These are phyloP conservation scores for Miniopterus natalensis DNA, from an alignment of 2,113 vertebrate genomes.

Conservation along the genomic window DNA sequence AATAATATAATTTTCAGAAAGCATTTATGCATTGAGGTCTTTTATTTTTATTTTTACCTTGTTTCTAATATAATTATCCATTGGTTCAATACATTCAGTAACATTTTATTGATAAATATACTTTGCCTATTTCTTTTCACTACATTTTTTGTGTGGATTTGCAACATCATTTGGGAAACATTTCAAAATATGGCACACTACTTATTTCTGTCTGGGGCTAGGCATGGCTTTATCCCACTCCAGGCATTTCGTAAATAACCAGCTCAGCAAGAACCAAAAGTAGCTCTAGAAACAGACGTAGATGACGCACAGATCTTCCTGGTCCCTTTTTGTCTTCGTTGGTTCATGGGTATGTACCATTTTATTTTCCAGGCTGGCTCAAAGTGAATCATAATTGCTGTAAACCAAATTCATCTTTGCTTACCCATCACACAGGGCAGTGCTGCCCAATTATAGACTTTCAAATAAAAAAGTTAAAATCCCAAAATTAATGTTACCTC, in stretches of 20 bases:
- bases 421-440: neutral
- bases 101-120: neutral
- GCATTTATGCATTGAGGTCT: neutral
- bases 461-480: neutral
- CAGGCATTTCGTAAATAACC: neutral
- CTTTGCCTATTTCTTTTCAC: neutral
- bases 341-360: neutral
- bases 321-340: neutral
- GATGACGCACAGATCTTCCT: neutral
- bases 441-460: neutral
- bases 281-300: neutral
- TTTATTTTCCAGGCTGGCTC: constrained; percentile 35
- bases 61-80: neutral
- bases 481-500: neutral
- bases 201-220: neutral
- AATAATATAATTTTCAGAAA: constrained; percentile 23
- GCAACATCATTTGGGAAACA: constrained; percentile 43
- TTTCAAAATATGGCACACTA: neutral
- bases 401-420: neutral
- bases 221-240: neutral
- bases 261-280: neutral
- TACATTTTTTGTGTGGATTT: constrained; percentile 19
- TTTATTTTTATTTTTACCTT: neutral
- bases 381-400: neutral
- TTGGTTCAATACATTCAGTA: neutral